Percentiles rank a stretch among this genome's conserved stretches.
phyloP scores from a whole-genome alignment of 2,888 invertebrate genomes.

The Teleogryllus oceanicus region DNA sequence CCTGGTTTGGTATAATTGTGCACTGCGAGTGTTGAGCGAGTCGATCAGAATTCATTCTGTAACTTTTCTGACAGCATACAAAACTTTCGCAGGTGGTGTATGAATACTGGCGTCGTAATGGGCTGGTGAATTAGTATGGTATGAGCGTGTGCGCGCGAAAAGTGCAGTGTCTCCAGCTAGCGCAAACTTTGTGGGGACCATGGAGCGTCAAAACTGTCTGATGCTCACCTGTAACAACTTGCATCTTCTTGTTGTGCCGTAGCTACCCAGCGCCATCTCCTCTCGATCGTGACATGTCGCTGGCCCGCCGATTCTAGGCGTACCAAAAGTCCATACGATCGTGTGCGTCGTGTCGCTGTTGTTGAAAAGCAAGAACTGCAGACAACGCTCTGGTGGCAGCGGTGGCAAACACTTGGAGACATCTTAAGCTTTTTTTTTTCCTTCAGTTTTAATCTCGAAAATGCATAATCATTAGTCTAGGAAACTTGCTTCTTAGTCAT shows the following conservation, averaged over 20 bases:
- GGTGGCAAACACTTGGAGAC: background rate
- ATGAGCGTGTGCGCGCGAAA: constrained; percentile 18
- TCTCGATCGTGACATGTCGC: constrained; percentile 39
- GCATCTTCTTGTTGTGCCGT: constrained; percentile 36
- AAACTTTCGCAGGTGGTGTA: background rate
- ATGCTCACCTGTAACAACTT: constrained; percentile 25
- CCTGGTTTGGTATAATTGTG: background rate
- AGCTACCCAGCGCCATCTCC: constrained; percentile 37
- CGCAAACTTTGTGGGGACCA: background rate
- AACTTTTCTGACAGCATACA: constrained; percentile 18
- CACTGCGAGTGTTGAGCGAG: background rate
- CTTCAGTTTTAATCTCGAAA: background rate
- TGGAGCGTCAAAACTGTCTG: background rate
- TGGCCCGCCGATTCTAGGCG: constrained; percentile 37
- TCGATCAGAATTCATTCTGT: background rate
- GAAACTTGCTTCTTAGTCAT: constrained; percentile 18
- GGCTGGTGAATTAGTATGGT: background rate
- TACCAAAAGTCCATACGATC: constrained; percentile 27
- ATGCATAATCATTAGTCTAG: constrained; percentile 9
- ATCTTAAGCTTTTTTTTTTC: background rate
- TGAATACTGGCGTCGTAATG: background rate
- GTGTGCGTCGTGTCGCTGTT: constrained; percentile 30
- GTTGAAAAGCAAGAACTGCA: constrained; percentile 30
- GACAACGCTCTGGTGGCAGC: constrained; percentile 31
- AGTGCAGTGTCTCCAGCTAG: background rate